A percentile compares a stretch with the other conserved stretches of the same genome.
Conservation (phyloP, 2,797 vertebrate species). For the Pyrocephalus nanus region DNA sequence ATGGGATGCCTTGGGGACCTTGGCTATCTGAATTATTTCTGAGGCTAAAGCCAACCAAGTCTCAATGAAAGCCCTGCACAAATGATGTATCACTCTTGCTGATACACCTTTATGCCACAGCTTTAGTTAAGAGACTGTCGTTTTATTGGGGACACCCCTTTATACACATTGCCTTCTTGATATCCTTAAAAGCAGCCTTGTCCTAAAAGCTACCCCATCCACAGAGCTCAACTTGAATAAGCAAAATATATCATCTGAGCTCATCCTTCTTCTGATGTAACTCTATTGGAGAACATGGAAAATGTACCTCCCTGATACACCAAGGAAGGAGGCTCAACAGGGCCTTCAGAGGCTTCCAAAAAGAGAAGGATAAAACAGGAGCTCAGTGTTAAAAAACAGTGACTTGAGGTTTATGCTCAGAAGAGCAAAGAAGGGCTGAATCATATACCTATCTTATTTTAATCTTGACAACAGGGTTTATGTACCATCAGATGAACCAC, state of each 20-base stretch:
- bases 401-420: not conserved
- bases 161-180: not conserved
- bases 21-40: not conserved
- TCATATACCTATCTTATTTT: not conserved
- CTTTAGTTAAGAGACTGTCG: not conserved
- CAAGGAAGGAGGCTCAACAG: not conserved
- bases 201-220: not conserved
- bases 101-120: not conserved
- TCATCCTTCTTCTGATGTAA: not conserved
- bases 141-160: not conserved
- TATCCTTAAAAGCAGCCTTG: not conserved
- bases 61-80: not conserved
- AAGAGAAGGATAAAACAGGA: not conserved
- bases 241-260: not conserved
- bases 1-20: not conserved
- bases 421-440: not conserved
- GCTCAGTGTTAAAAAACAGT: not conserved
- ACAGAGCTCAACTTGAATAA: not conserved
- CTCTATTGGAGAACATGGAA: not conserved
- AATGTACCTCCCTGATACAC: not conserved
- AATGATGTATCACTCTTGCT: not conserved
- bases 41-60: not conserved
- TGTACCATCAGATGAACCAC: not conserved
- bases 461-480: not conserved
- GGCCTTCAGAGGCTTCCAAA: not conserved